phyloP scores from a whole-genome alignment of 2,888 invertebrate genomes.

The Argyresthia albistria region DNA sequence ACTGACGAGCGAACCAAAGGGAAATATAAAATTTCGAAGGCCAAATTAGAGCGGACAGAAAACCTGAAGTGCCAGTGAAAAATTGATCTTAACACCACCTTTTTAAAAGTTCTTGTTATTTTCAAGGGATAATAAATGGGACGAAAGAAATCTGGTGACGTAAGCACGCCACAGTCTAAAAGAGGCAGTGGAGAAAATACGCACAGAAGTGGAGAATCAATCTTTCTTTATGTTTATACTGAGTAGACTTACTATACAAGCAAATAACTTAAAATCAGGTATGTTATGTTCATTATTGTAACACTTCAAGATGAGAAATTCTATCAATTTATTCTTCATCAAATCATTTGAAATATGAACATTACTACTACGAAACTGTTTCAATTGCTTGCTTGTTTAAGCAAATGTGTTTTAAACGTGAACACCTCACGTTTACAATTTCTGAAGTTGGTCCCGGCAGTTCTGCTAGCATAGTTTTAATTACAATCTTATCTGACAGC shows the following conservation, averaged over 20 bases:
- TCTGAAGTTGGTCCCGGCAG: constrained; percentile 46
- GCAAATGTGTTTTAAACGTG: neutral
- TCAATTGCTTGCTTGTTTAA: no score
- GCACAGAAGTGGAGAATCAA: no score
- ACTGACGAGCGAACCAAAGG: neutral
- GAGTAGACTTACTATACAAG: no score
- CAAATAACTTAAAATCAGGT: no score
- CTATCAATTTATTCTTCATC: neutral
- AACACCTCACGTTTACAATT: neutral
- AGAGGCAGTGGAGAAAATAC: neutral
- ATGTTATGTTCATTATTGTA: neutral
- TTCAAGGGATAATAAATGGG: neutral
- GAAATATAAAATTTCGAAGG: neutral
- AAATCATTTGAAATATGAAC: neutral
- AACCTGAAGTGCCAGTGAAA: constrained; percentile 3
- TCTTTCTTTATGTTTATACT: no score
- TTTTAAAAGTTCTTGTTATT: neutral
- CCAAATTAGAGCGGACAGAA: neutral
- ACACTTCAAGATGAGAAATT: neutral
- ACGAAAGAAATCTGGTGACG: no score
- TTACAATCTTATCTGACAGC: constrained; percentile 46
- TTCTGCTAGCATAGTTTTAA: constrained; percentile 22
- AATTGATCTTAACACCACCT: constrained; percentile 5
- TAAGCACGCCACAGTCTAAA: no score
- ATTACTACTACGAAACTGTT: neutral